phyloP scores from a whole-genome alignment of 2,888 invertebrate species.

The Agrochola lychnidis region DNA sequence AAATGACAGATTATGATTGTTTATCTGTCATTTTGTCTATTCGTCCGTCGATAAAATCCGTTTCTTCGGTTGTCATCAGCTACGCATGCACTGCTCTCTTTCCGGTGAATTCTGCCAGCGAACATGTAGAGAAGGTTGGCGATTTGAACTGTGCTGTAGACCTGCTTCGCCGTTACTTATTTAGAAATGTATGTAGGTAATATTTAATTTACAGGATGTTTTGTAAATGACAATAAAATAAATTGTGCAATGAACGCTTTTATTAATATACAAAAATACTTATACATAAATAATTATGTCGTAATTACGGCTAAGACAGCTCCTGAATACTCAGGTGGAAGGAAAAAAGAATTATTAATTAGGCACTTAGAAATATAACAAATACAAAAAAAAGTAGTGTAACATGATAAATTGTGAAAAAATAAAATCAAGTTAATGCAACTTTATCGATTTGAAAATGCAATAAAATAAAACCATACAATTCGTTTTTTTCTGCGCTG shows the following conservation, averaged over 20 bases:
- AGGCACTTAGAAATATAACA: slow-evolving; percentile 8
- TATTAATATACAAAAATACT: slow-evolving; percentile 58
- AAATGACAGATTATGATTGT: no score
- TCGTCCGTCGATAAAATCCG: no score
- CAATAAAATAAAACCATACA: slow-evolving; percentile 6
- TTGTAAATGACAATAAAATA: slow-evolving; percentile 14
- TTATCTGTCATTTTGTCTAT: no score
- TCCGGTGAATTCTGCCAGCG: no score
- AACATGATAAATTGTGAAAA: slow-evolving; percentile 8
- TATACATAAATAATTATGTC: slow-evolving; percentile 41
- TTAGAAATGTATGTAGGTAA: neutral
- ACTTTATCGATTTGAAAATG: slow-evolving; percentile 7
- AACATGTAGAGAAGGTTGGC: no score
- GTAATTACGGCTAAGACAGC: slow-evolving; percentile 12
- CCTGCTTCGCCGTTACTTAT: neutral
- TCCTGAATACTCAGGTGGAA: slow-evolving; percentile 12
- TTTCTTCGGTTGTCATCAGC: no score
- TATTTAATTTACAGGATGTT: neutral
- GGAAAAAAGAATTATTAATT: slow-evolving; percentile 18
- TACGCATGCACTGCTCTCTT: no score
- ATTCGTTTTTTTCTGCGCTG: neutral
- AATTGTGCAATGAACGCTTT: slow-evolving; percentile 42
- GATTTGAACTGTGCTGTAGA: neutral
- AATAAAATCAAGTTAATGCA: neutral
- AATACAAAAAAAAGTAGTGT: neutral